Evolutionary conservation across 2,797 vertebrate species (phyloP), one percentile per base, ranked within the genome.

Genomic region (Sebastes melanostomus): DNA sequence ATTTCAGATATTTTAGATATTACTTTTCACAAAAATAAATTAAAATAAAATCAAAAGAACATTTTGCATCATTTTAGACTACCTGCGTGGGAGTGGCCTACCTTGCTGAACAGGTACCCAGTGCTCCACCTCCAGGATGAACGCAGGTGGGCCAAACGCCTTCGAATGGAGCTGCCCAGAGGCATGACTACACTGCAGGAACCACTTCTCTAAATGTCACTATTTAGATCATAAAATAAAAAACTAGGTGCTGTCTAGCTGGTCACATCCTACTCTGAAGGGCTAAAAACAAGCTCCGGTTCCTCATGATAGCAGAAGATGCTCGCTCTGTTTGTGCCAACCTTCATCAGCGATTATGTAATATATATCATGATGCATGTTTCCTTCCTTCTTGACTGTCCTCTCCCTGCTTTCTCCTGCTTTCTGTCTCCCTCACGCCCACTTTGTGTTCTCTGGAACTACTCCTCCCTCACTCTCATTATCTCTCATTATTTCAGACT

Each of bases 81-180:
- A 63, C 77, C 58, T 80, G 50, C 76, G 52, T 70, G 70, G 76
- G 79, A 3, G 75, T n/a, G 65, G 73, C 91, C 87, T 94, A 94
- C 92, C 94, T 93, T 91, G 78, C 42, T 50, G 24, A 77, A 71
- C 72, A 84, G 77, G 85, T 87, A 24, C 66, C 83, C 90, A 14
- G 87, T 71, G 76, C 92, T 93, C 88, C 91, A 91, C 82, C 90
- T 91, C 87, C 90, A 86, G 22, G 86, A 78, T 13, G 84, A 79
- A 22, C 80, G 73, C 77, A 91, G 42, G 32, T 81, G 66, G 22
- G 75, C 46, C 1, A 93, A 84, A 9, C 18, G 82, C 74, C 79
- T 84, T 52, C 25, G 80, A 13, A 93, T 61, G 34, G 67, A 82
- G 50, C 50, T 34, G 10, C 76, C 52, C 9, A 89, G 65, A 32